Base-by-base conservation (phyloP, 2,113 vertebrate genomes). In the Illadopsis cleaveri region DNA sequence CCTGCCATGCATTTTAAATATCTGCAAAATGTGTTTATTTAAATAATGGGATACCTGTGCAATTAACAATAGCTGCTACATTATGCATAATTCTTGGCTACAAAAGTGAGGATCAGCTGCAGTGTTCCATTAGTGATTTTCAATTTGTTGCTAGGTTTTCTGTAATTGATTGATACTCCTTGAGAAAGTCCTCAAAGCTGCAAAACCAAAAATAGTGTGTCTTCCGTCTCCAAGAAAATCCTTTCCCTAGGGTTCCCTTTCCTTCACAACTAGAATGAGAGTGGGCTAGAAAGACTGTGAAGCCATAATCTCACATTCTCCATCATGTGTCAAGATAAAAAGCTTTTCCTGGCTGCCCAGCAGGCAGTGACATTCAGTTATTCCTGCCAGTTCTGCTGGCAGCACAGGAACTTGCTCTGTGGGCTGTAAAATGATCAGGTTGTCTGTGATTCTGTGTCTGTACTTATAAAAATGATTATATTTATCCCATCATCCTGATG, bases 41-140 rank as follows among this genome's bases (percentile, higher is more conserved):
- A 83, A 88, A 93, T 86, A 80, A 78, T 50, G 0, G 0, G 5
- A 42, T 82, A 88, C 24, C 85, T 80, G 40, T 66, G 71, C 62
- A 88, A 83, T 93, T 95, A 81, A 80, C 58, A 83, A 60, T 85
- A 92, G 42, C 48, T 93, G 18, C 28, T 94, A 80, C 38, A 72
- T 96, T 90, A 96, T 86, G 62, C 68, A 83, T 91, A 68, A 58
- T 73, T 88, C 71, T 80, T 82, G 58, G 42, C 82, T 90, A 37
- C 78, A 53, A 45, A 25, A 72, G 10, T 91, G 80, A 65, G 15
- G 86, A 77, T 50, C 38, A 89, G 21, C 50, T 54, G 42, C 75
- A 82, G 54, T 44, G 28, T 93, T 94, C 75, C 87, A 50, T 90
- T 47, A 73, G 21, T 77, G 75, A 79, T 91, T 96, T 95, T 95